Base-by-base conservation (phyloP, 2,797 vertebrate genomes). In the Bucorvus abyssinicus region DNA sequence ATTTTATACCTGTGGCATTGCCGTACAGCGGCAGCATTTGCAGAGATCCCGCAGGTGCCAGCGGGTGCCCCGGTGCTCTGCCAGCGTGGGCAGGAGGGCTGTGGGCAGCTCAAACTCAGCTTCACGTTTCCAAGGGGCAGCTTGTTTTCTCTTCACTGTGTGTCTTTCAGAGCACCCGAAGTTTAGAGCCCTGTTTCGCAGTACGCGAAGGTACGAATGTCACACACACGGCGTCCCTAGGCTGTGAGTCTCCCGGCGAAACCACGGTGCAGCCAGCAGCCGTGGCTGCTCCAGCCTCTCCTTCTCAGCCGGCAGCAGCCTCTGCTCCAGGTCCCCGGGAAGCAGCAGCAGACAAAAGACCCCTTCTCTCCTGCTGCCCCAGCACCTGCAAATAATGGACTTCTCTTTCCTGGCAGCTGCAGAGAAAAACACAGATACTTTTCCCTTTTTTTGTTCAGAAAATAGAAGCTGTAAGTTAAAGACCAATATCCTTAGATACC, bases 11-110 rank as follows among this genome's bases (percentile, higher is more conserved):
- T 38, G 80, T n/a, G 83, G 86, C 60, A 5, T 2, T 4, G 40
- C 44, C 0, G 1, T 5, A 36, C 18, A 10, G 38, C 0, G 0
- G 50, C 23, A 1, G 4, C 21, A 0, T 12, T 22, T 8, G 34
- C 85, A 24, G 80, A 38, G 69, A 2, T 14, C 22, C 56, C 1
- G 22, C 61, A 14, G 65, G 18, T 32, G 74, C 52, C 71, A 7
- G 59, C 0, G 0, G 75, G 50, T 30, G 42, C 61, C 61, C 67
- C 0, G 4, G 27, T 6, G 17, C 21, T 24, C 14, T 40, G 75
- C 42, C 61, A 11, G 30, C 5, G 2, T 1, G 6, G 73, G 45
- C 20, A 44, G 65, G 26, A 38, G 34, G 36, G 29, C 63, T 73
- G 12, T 7, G 57, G 56, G 26, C 57, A 55, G 32, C 5, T 32